Conservation (phyloP, 2,113 vertebrate species). For the Galbula dea region DNA sequence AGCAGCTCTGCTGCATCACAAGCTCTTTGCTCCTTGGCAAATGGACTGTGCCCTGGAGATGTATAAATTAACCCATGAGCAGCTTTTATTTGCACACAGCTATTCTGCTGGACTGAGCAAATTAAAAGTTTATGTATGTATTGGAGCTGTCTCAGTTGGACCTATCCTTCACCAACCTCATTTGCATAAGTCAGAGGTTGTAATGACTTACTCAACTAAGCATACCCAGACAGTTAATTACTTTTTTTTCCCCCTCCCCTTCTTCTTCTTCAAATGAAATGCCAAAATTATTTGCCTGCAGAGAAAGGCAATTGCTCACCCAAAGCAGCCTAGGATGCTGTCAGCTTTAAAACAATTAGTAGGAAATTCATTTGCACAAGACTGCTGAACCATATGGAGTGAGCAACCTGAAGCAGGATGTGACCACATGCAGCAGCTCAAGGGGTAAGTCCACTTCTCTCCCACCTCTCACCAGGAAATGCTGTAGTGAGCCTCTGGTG, state of each 20-base stretch:
- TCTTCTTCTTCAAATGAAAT: slow-evolving; percentile 71
- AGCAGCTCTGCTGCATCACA: neutral
- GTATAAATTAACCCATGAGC: slow-evolving; percentile 7
- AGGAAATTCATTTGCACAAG: slow-evolving; percentile 66
- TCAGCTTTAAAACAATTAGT: slow-evolving; percentile 55
- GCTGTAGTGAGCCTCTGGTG: neutral
- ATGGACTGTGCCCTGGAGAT: neutral
- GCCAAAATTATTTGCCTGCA: slow-evolving; percentile 66
- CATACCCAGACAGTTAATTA: slow-evolving; percentile 73
- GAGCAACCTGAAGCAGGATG: neutral
- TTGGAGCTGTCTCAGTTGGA: slow-evolving; percentile 21
- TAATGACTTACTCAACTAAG: slow-evolving; percentile 75
- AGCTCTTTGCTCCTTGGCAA: neutral
- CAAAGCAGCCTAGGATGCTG: slow-evolving; percentile 16
- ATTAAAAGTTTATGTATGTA: slow-evolving; percentile 27
- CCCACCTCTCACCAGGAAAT: neutral
- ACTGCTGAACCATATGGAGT: neutral
- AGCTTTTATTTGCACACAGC: slow-evolving; percentile 8
- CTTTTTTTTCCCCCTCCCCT: too few relatives aligned
- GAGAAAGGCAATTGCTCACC: slow-evolving; percentile 44
- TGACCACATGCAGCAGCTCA: neutral
- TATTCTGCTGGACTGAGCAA: neutral
- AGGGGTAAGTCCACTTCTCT: neutral
- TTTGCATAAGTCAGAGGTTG: slow-evolving; percentile 72
- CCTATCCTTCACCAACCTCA: slow-evolving; percentile 29